Conservation (phyloP, 2,113 vertebrate species). For the Thalassarche chlororhynchos region DNA sequence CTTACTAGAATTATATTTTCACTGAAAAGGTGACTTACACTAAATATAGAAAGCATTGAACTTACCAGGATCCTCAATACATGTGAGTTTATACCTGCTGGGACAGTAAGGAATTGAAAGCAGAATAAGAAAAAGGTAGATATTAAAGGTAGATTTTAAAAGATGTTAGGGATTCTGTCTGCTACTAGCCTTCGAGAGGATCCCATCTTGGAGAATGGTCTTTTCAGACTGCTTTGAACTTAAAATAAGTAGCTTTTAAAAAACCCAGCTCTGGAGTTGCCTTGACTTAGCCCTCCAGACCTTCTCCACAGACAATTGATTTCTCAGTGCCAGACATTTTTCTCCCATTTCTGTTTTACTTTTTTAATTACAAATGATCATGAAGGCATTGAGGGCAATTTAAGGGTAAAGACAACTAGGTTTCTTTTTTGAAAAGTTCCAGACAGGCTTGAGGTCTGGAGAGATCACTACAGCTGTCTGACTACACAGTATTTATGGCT, state of each 20-base stretch:
- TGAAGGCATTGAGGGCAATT: not conserved
- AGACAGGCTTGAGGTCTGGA: not conserved
- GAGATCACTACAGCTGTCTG: slow-evolving; percentile 6
- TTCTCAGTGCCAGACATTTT: not conserved
- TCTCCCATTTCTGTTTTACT: slow-evolving; percentile 16
- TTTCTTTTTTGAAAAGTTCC: slow-evolving; percentile 31
- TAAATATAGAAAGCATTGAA: not conserved
- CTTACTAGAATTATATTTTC: not conserved
- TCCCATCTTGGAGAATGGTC: not conserved
- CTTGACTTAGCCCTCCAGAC: not conserved
- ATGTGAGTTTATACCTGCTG: not conserved
- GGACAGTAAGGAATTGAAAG: not conserved
- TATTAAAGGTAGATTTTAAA: not conserved
- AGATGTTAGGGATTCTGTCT: not conserved
- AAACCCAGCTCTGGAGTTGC: not conserved
- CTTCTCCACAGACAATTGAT: not conserved
- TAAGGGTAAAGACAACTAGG: not conserved
- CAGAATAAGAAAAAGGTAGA: not conserved
- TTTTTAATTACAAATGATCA: not conserved
- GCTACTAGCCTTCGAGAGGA: not conserved
- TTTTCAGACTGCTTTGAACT: not conserved
- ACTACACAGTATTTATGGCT: slow-evolving; percentile 14
- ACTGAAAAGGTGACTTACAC: not conserved
- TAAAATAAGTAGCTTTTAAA: not conserved
- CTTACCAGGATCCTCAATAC: not conserved